These are phyloP conservation scores for Tragelaphus oryx DNA, from an alignment of 2,797 vertebrate genomes.

Conservation along the genomic window DNA sequence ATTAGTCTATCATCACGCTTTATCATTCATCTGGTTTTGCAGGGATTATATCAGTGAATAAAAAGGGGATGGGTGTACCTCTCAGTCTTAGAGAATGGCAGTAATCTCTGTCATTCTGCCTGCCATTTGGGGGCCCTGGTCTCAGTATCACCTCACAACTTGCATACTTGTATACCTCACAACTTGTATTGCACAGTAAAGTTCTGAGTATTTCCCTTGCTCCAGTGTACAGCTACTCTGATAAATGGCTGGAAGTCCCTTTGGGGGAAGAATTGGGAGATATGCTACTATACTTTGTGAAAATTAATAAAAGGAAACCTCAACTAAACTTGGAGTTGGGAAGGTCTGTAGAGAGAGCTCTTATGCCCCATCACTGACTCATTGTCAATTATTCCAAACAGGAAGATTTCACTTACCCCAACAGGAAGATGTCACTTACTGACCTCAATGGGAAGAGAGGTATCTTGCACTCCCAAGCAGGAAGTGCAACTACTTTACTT, in stretches of 20 bases:
- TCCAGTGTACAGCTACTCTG: neutral
- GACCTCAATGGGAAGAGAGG: neutral
- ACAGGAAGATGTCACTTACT: neutral
- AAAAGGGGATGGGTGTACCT: neutral
- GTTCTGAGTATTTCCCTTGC: neutral
- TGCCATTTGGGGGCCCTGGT: neutral
- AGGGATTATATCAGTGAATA: neutral
- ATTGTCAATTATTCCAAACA: neutral
- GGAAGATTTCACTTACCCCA: neutral
- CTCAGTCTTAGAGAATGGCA: neutral
- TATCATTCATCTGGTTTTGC: neutral
- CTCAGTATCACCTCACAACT: neutral
- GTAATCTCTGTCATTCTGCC: neutral
- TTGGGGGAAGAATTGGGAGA: neutral
- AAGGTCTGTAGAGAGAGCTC: neutral
- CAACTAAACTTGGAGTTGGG: neutral
- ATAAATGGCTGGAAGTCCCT: neutral
- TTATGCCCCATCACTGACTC: neutral
- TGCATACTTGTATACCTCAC: neutral
- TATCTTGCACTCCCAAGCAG: neutral
- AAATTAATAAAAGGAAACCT: neutral
- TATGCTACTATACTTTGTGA: neutral
- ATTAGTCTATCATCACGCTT: neutral
- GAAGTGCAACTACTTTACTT: neutral
- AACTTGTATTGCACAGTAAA: neutral